Evolutionary conservation across 2,113 vertebrate species (phyloP).

Genomic region (Myxocyprinus asiaticus): DNA sequence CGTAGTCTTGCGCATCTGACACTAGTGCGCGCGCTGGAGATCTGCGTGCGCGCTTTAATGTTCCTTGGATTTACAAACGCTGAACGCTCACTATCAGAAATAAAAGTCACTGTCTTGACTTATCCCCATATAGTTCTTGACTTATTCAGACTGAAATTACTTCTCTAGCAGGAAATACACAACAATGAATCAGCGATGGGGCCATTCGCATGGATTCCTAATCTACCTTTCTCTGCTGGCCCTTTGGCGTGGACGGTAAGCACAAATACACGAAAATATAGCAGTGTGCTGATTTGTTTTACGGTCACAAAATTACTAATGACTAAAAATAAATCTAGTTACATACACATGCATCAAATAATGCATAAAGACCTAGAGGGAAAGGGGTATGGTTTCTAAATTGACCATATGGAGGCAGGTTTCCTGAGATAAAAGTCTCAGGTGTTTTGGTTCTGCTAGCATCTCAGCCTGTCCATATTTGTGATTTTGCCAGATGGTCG

Average conservation of each 20-base stretch:
- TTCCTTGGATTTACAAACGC: neutral
- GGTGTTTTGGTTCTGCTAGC: neutral
- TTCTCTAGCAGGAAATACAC: conserved; percentile 19
- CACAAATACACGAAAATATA: neutral
- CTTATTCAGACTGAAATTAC: neutral
- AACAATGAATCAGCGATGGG: conserved; percentile 58
- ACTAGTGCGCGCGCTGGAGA: neutral
- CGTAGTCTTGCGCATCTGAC: neutral
- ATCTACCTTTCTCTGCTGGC: conserved; percentile 51
- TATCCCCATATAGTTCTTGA: neutral
- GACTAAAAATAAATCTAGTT: too few relatives aligned
- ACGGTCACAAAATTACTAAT: too few relatives aligned
- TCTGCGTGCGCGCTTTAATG: neutral
- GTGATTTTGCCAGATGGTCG: conserved; percentile 18
- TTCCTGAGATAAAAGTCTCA: neutral
- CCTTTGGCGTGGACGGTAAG: conserved; percentile 61
- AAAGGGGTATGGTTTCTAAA: neutral
- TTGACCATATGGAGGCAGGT: neutral
- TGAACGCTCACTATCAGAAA: neutral
- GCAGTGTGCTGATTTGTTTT: too few relatives aligned
- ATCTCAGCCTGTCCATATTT: neutral
- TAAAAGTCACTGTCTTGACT: neutral
- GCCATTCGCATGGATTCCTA: conserved; percentile 29
- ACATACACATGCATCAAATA: too few relatives aligned
- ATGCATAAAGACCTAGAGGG: neutral